Conservation (phyloP, 2,113 vertebrate species). For the Semnornis frantzii region DNA sequence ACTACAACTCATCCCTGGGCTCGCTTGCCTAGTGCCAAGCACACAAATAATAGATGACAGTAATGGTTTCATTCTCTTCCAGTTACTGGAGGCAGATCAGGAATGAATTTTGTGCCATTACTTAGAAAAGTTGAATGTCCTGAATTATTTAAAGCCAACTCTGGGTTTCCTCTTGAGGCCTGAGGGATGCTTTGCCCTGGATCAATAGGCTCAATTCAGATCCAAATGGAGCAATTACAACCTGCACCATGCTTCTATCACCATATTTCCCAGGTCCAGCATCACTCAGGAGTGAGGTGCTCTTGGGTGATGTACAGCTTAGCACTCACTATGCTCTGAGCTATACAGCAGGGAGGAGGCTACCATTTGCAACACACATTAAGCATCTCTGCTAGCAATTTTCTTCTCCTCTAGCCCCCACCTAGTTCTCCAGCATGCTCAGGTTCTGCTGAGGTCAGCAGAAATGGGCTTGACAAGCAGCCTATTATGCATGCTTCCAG, state of each 20-base stretch:
- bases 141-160: conserved; percentile 58
- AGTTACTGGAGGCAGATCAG: conserved; percentile 50
- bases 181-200: conserved; percentile 18
- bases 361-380: conserved; percentile 23
- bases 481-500: conserved; percentile 10
- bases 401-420: conserved; percentile 19
- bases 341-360: background rate
- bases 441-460: conserved; percentile 49
- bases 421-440: background rate
- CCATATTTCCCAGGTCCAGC: background rate
- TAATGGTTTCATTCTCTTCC: conserved; percentile 55
- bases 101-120: conserved; percentile 42
- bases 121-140: conserved; percentile 14
- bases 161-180: conserved; percentile 10
- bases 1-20: background rate
- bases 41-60: conserved; percentile 55
- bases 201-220: conserved; percentile 63
- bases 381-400: conserved; percentile 22
- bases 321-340: background rate
- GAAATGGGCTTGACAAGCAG: conserved; percentile 14
- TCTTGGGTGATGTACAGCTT: background rate
- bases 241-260: background rate
- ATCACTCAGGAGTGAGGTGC: background rate
- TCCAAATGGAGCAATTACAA: conserved; percentile 30
- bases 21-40: background rate